Evolutionary conservation across 2,888 invertebrate genomes (phyloP), one percentile per base, ranked within the genome.

Genomic region (Ophion costatus): DNA sequence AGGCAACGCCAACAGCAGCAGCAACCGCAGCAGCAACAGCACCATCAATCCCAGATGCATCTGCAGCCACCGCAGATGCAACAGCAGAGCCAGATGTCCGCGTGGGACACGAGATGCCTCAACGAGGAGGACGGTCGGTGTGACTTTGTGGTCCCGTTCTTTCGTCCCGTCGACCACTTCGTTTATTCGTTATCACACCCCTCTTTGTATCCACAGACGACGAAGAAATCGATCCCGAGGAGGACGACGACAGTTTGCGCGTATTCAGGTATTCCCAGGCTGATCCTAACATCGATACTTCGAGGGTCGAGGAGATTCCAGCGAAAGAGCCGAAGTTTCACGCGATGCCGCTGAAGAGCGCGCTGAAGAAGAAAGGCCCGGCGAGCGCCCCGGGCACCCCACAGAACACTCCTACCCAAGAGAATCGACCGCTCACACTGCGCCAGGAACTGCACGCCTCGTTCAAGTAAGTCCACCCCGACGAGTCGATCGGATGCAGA

Each of bases 281-380:
- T 61, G 96, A 96, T 92, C 96, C 96, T 45, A 94, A 95, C 88
- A 96, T 96, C 90, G 98, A 98, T 94, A 98, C 97, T 82, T 96
- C 96, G 81, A 96, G 97, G 88, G 96, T 98, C 86, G 98, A 98
- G 94, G 98, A 98, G 94, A 98, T 98, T 91, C 98, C 98, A 89
- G 98, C 98, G 83, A 98, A 98, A 94, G 98, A 98, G 95, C 98
- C 98, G 63, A 96, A 97, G 92, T 97, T 98, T 94, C 97, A 98
- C 94, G 98, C 98, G 88, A 96, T 98, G 95, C 98, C 98, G 88
- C 96, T 98, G 85, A 98, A 98, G 94, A 98, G 98, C 75, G 98
- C 98, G 88, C 95, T 98, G 89, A 98, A 98, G 95, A 98, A 98
- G 94, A 96, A 97, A 92, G 92, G 94, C 63, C 89, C 92, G 42